phyloP scores from a whole-genome alignment of 1,140 invertebrate species.

The Drosophila nebulosa region DNA sequence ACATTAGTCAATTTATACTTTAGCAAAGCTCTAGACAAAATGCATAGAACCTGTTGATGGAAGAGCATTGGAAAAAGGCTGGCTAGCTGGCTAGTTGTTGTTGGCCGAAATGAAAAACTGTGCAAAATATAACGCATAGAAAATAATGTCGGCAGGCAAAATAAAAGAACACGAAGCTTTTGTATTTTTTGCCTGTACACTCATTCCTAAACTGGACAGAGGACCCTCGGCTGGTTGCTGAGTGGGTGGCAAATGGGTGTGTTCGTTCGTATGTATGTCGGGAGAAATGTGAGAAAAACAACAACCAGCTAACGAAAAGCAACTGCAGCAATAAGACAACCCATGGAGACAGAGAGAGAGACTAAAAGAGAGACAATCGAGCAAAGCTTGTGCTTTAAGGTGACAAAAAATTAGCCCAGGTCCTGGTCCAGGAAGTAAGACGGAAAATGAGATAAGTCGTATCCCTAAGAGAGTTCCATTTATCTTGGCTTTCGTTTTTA shows the following conservation, averaged over 20 bases:
- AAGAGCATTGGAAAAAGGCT: neutral
- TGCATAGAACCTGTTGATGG: neutral
- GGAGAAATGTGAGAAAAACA: slow-evolving; percentile 27
- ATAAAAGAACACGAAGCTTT: slow-evolving; percentile 17
- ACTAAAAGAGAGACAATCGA: neutral
- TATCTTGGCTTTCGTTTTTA: neutral
- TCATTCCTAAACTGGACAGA: slow-evolving; percentile 35
- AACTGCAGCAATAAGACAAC: slow-evolving; percentile 23
- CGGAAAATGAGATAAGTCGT: neutral
- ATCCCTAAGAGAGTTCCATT: neutral
- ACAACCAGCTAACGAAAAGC: slow-evolving; percentile 32
- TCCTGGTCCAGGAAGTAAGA: too few species aligned
- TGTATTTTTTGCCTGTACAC: slow-evolving; percentile 20
- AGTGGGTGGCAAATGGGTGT: neutral
- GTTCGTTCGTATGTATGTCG: neutral
- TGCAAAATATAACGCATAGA: slow-evolving; percentile 20
- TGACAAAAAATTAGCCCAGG: slow-evolving; percentile 66
- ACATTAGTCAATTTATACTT: too few species aligned
- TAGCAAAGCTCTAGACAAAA: neutral
- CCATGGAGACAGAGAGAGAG: neutral
- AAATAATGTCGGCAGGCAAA: slow-evolving; percentile 17
- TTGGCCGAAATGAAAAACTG: slow-evolving; percentile 30
- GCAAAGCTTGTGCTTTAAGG: slow-evolving; percentile 37
- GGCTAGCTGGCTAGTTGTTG: neutral
- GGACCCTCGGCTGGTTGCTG: slow-evolving; percentile 22